Evolutionary conservation across 2,797 vertebrate species (phyloP).

Genomic region (Mareca strepera): DNA sequence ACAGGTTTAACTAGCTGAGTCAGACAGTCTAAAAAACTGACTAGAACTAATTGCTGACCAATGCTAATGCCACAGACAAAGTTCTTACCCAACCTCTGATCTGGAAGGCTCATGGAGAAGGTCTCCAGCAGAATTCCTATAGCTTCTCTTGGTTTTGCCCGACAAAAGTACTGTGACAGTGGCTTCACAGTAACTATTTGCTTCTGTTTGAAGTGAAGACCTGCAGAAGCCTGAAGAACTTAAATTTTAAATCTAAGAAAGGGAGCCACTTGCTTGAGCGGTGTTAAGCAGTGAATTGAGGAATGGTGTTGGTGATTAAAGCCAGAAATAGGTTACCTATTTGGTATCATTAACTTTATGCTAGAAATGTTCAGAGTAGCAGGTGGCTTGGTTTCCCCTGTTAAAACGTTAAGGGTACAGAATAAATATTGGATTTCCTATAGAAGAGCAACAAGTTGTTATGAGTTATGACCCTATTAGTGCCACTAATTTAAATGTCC

Average conservation of each 20-base stretch:
- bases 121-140: constrained; percentile 46
- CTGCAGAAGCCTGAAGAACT: constrained; percentile 60
- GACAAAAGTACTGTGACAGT: constrained; percentile 17
- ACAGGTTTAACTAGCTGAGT: not conserved
- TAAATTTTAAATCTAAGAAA: constrained; percentile 41
- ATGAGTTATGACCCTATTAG: not conserved
- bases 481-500: not conserved
- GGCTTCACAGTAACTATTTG: constrained; percentile 38
- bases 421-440: not conserved
- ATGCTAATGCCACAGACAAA: not conserved
- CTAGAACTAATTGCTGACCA: constrained; percentile 35
- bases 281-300: not conserved
- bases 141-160: constrained; percentile 51
- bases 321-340: not conserved
- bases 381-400: not conserved
- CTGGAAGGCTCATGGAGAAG: constrained; percentile 25
- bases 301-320: not conserved
- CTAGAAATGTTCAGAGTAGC: not conserved
- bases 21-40: constrained; percentile 19
- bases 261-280: not conserved
- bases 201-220: constrained; percentile 53
- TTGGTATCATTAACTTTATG: not conserved
- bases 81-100: constrained; percentile 55
- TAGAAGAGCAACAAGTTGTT: not conserved
- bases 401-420: not conserved